phyloP scores from a whole-genome alignment of 1,140 invertebrate species.

The Wiebesia pumilae region DNA sequence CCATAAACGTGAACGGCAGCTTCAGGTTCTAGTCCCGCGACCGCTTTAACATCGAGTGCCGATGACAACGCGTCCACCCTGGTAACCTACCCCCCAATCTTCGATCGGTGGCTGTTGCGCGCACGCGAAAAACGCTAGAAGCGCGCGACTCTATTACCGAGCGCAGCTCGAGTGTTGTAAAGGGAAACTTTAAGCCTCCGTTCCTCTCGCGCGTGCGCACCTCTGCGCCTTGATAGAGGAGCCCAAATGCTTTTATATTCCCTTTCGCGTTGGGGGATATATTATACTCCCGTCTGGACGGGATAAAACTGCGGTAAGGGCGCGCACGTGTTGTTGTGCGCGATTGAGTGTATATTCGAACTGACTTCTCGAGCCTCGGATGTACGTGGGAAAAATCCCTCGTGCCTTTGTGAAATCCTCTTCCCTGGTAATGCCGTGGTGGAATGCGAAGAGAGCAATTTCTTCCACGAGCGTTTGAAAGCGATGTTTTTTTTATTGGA shows the following conservation, averaged over 20 bases:
- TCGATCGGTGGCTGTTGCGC: neutral
- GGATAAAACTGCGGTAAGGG: neutral
- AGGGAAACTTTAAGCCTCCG: conserved; percentile 38
- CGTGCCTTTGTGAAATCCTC: conserved; percentile 7
- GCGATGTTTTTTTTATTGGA: conserved; percentile 17
- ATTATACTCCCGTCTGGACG: neutral
- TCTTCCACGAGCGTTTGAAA: neutral
- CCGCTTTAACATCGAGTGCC: conserved; percentile 25
- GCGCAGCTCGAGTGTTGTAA: conserved; percentile 9
- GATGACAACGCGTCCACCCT: conserved; percentile 30
- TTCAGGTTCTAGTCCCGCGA: neutral
- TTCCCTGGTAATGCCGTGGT: neutral
- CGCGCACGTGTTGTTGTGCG: neutral
- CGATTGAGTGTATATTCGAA: conserved; percentile 29
- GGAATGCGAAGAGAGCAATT: conserved; percentile 12
- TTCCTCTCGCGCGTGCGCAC: conserved; percentile 2
- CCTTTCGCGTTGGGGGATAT: conserved; percentile 32
- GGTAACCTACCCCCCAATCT: too few species aligned
- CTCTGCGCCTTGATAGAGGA: neutral
- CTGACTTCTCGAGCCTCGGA: conserved; percentile 2
- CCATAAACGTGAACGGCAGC: conserved; percentile 43
- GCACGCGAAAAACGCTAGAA: neutral
- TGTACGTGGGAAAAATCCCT: conserved; percentile 37
- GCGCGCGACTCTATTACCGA: conserved; percentile 23
- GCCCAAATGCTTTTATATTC: conserved; percentile 45